Evolutionary conservation across 2,888 invertebrate species (phyloP), one percentile per base, ranked within the genome.

Genomic region (Odontomyia ornata): DNA sequence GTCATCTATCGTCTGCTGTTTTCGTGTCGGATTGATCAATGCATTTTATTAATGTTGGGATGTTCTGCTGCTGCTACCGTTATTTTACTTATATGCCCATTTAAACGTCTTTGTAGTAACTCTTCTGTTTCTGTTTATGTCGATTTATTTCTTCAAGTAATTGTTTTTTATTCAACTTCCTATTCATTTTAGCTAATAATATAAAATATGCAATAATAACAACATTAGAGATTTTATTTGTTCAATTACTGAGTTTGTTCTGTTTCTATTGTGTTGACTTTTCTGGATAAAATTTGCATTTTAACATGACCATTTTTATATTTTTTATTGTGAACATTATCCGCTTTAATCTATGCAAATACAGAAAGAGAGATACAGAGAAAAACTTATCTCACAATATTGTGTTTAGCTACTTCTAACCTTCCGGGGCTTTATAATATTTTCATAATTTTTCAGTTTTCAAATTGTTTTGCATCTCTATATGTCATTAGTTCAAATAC

Each of bases 131-230:
- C 21, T 3, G 2, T 27, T 64, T n/a, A 4, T 28, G 27, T 64
- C 1, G 9, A n/a, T 64, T 15, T 64, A 30, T 28, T 30, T 64
- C 25, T 64, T 28, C 25, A 27, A 28, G 28, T 64, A 28, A 28
- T 64, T 64, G n/a, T 11, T 28, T 21, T 28, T 64, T 64, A 30
- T 28, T 64, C 27, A 64, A 64, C 64, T 64, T 64, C 30, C n/a
- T 64, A 64, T 64, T 64, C 64, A 21, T 64, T 27, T 64, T 64
- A 64, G 64, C 64, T 64, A 64, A 64, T 60, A 64, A 64, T 64
- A 64, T 64, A 64, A 64, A 64, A 64, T 64, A 64, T 64, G 64
- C 64, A 64, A 64, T 64, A 64, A 64, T 64, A 64, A 64, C 64
- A 64, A 64, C 64, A 64, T 28, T 64, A 64, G 60, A 60, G 60